A percentile compares a stretch with the other conserved stretches of the same genome.
These are phyloP conservation scores for Apeira syringaria DNA, from an alignment of 2,888 invertebrate species.

Conservation along the genomic window DNA sequence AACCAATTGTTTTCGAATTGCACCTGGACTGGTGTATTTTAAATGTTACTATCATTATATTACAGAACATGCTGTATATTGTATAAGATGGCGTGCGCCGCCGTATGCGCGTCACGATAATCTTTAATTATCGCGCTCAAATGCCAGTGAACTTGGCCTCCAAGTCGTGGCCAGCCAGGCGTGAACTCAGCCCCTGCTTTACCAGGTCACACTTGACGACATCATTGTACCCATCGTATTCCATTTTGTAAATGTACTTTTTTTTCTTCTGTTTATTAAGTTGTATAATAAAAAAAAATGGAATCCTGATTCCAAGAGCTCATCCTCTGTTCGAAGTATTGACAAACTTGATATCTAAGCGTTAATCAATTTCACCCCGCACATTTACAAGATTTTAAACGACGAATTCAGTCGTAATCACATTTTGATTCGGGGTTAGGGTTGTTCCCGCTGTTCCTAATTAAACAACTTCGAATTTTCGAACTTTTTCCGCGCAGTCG, in stretches of 20 bases:
- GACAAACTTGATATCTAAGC: not conserved
- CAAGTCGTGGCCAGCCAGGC: constrained; percentile 62
- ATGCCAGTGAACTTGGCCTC: constrained; percentile 83
- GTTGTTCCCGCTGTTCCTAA: constrained; percentile 32
- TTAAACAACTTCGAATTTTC: constrained; percentile 37
- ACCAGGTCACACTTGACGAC: constrained; percentile 76
- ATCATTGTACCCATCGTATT: constrained; percentile 49
- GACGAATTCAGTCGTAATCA: constrained; percentile 18
- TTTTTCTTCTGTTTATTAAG: constrained; percentile 34
- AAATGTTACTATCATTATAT: constrained; percentile 37
- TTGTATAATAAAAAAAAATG: constrained; percentile 1
- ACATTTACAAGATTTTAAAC: constrained; percentile 12
- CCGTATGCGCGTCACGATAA: constrained; percentile 75
- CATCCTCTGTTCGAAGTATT: too few species aligned
- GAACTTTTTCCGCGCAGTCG: constrained; percentile 29
- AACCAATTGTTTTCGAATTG: too few species aligned
- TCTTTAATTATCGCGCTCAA: constrained; percentile 82
- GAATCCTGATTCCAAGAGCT: not conserved
- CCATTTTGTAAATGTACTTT: constrained; percentile 41
- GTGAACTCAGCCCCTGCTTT: constrained; percentile 60
- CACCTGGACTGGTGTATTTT: constrained; percentile 22
- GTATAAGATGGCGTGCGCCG: constrained; percentile 75
- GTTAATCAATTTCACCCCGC: constrained; percentile 12
- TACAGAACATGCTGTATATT: constrained; percentile 56
- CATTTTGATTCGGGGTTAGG: constrained; percentile 26